phyloP scores from a whole-genome alignment of 2,888 invertebrate genomes.

The Ormia ochracea region DNA sequence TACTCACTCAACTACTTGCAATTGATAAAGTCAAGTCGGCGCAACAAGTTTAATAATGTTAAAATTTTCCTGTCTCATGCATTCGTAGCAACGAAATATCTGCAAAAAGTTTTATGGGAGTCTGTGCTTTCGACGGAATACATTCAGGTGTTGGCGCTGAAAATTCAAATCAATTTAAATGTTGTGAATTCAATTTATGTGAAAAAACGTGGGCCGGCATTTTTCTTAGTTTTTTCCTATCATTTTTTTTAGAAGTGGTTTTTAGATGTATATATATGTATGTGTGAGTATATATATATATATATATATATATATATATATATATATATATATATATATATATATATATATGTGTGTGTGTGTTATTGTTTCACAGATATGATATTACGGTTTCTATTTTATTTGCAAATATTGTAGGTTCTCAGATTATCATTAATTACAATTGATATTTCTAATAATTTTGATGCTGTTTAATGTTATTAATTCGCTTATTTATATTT shows the following conservation, averaged over 20 bases:
- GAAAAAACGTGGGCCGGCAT: conserved; percentile 40
- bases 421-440: conserved; percentile 61
- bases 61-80: conserved; percentile 35
- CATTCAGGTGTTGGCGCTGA: conserved; percentile 58
- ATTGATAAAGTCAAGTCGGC: conserved; percentile 45
- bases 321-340: too few relatives aligned
- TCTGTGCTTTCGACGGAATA: conserved; percentile 28
- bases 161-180: conserved; percentile 46
- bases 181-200: conserved; percentile 19
- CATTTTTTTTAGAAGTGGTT: neutral
- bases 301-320: too few relatives aligned
- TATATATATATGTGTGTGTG: too few relatives aligned
- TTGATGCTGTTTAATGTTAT: conserved; percentile 38
- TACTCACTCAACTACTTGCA: conserved; percentile 49
- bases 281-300: too few relatives aligned
- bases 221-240: neutral
- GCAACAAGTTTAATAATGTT: conserved; percentile 48
- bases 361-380: conserved; percentile 33
- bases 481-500: conserved; percentile 12
- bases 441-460: conserved; percentile 53
- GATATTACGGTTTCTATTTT: neutral
- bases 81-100: neutral
- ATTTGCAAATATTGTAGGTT: conserved; percentile 11
- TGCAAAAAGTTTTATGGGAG: conserved; percentile 21
- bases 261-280: too few relatives aligned